Conservation (phyloP, 2,113 vertebrate species). For the Speoplatyrhinus poulsoni region DNA sequence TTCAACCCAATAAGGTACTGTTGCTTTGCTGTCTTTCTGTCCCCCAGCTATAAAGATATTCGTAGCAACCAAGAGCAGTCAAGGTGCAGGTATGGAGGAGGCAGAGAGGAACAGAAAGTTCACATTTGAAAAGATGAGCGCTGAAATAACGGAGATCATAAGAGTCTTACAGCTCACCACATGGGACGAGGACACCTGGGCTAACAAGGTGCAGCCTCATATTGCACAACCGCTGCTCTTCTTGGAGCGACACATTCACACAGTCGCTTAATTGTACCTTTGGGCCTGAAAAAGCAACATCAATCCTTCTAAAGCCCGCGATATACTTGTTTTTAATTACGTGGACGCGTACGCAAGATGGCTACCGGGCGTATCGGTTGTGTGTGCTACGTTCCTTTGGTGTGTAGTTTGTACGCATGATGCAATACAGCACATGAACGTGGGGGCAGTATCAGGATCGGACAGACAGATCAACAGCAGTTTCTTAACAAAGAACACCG, state of each 20-base stretch:
- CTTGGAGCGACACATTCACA: not conserved
- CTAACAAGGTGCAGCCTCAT: conserved; percentile 85
- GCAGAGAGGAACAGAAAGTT: conserved; percentile 94
- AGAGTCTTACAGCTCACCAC: conserved; percentile 96
- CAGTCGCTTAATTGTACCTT: not conserved
- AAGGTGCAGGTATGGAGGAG: conserved; percentile 92
- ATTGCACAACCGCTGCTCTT: not conserved
- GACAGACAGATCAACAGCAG: no score
- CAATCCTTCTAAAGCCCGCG: no score
- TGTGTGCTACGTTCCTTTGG: no score
- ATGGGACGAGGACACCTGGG: conserved; percentile 98
- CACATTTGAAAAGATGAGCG: conserved; percentile 96
- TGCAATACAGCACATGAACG: no score
- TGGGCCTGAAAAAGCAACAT: not conserved
- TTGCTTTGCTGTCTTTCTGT: conserved; percentile 17
- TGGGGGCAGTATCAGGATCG: no score
- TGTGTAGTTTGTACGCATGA: no score
- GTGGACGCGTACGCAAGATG: no score
- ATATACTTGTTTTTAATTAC: no score
- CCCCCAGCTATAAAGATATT: conserved; percentile 95
- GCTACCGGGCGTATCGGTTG: no score
- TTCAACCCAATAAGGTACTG: not conserved
- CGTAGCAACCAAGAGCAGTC: conserved; percentile 91
- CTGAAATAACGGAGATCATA: conserved; percentile 96
- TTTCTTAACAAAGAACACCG: no score